A percentile compares a stretch with the other conserved stretches of the same genome.
Conservation (phyloP, 2,888 invertebrate genomes). For the Cerastoderma edule region DNA sequence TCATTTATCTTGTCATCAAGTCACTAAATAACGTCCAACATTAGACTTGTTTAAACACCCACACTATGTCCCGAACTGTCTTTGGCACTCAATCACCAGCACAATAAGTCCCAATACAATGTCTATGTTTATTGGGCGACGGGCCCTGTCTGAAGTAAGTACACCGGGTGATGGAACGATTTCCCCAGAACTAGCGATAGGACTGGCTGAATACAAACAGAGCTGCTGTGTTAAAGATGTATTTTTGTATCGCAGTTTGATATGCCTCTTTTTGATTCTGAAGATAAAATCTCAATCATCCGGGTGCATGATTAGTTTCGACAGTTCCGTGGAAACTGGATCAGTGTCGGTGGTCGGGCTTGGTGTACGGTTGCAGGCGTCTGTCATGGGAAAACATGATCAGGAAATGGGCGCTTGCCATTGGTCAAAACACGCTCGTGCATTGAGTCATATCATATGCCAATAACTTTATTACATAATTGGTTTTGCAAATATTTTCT, state of each 20-base stretch:
- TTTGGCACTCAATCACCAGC: too few relatives aligned
- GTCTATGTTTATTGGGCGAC: neutral
- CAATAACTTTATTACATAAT: constrained; percentile 19
- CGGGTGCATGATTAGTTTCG: constrained; percentile 60
- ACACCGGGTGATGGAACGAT: neutral
- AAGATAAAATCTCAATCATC: constrained; percentile 55
- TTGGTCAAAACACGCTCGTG: constrained; percentile 18
- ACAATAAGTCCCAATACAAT: neutral
- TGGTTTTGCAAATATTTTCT: constrained; percentile 1
- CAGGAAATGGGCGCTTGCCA: neutral
- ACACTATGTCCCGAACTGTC: too few relatives aligned
- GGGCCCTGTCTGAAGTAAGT: neutral
- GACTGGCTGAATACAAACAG: constrained; percentile 14
- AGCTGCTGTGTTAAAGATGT: constrained; percentile 30
- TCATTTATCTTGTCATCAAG: too few relatives aligned
- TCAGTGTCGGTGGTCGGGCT: constrained; percentile 49
- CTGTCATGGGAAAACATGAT: constrained; percentile 39
- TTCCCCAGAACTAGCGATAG: neutral
- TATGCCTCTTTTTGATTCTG: constrained; percentile 59
- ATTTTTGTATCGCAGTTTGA: constrained; percentile 37
- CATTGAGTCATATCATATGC: constrained; percentile 13
- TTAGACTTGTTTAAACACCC: too few relatives aligned
- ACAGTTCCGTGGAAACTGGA: constrained; percentile 56
- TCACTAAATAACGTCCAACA: too few relatives aligned
- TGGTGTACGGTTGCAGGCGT: constrained; percentile 43